Evolutionary conservation across 2,797 vertebrate species (phyloP), one percentile per base, ranked within the genome.

Genomic region (Enteromius argenteus): DNA sequence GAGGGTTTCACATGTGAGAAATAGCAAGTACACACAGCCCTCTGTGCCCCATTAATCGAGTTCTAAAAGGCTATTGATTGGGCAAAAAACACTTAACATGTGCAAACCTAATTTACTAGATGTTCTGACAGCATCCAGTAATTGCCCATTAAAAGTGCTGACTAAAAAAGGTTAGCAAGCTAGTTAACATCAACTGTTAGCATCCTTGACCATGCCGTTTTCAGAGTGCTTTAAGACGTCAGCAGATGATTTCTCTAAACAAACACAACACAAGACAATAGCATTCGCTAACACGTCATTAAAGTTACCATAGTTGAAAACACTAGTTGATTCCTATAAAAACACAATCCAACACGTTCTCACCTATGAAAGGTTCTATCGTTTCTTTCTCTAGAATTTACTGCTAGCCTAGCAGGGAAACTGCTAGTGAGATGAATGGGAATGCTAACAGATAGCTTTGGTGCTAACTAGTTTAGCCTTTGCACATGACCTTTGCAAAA

Each of bases 391-490:
- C 14, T 17, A 5, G 15, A 64, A 32, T 64, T 32, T 32, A 75
- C 35, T 21, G 17, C 17, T 74, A 53, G 72, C 49, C 27, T 74
- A 53, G 72, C 49, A 42, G 35, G 23, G 35, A 62, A 62, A 62
- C 23, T 78, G 39, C 37, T 23, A 32, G 8, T 32, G 14, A 78
- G 39, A 62, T 78, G 5, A 56, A 78, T 62, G 1, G 42, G 17
- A 78, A 64, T 7, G 58, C 17, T 78, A 78, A 62, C 75, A 27
- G 53, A 44, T 6, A 76, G 35, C 51, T 30, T 78, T 44, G 23
- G n/a, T 9, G 67, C 39, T 80, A 69, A 60, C 23, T 71, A 68
- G 62, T 53, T 69, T 80, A 72, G 53, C 37, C 71, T 72, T 58
- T 71, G 64, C 32, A 44, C 1, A 46, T 44, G 19, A 21, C 35